A percentile compares a stretch with the other conserved stretches of the same genome.
phyloP scores from a whole-genome alignment of 2,113 vertebrate genomes.

The Australoheros scitulus region DNA sequence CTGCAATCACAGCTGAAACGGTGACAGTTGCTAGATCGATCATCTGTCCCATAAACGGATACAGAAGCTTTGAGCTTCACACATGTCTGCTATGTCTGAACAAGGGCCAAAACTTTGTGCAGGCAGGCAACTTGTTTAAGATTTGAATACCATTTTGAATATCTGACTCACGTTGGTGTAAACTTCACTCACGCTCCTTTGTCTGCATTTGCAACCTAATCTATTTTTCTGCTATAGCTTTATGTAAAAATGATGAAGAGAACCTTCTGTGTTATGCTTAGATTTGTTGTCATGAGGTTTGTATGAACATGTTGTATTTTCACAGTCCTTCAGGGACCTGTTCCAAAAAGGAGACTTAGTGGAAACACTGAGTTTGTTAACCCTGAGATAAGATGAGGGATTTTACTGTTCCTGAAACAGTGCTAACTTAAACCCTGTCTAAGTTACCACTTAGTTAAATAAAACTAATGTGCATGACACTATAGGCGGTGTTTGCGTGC shows the following conservation, averaged over 20 bases:
- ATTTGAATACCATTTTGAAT: constrained; percentile 7
- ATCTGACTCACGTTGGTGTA: background rate
- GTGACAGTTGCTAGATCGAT: constrained; percentile 9
- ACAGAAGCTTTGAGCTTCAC: background rate
- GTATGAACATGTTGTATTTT: background rate
- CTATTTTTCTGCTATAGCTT: background rate
- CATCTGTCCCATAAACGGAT: background rate
- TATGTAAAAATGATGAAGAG: background rate
- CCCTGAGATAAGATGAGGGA: background rate
- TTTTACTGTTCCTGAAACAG: background rate
- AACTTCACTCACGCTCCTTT: background rate
- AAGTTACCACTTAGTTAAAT: background rate
- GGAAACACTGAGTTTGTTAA: background rate
- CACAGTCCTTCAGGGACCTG: background rate
- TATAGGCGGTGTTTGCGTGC: too few relatives aligned
- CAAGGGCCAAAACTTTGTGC: background rate
- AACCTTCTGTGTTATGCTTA: background rate
- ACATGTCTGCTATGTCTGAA: background rate
- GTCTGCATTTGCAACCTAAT: background rate
- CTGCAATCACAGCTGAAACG: background rate
- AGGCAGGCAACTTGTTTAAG: background rate
- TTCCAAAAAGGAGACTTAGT: background rate
- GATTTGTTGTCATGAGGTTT: background rate
- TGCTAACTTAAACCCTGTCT: background rate
- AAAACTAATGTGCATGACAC: too few relatives aligned